A percentile compares a stretch with the other conserved stretches of the same genome.
phyloP scores from a whole-genome alignment of 2,888 invertebrate genomes.

The Torymus texanus region DNA sequence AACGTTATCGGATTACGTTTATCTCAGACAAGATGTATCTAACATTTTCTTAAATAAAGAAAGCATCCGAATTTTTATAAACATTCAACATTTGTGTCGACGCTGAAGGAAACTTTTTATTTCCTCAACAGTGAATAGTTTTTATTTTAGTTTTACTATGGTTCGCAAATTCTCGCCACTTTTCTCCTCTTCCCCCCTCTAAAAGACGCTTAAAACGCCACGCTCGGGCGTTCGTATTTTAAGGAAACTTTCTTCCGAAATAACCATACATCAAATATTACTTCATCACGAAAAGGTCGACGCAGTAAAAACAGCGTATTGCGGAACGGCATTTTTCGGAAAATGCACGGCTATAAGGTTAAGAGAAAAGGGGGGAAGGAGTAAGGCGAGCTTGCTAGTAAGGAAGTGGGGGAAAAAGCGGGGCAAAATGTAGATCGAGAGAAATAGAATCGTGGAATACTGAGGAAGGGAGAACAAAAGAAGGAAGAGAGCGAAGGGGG shows the following conservation, averaged over 20 bases:
- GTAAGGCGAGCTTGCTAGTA: too few species aligned
- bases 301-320: constrained; percentile 15
- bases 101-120: too few species aligned
- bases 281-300: constrained; percentile 17
- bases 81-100: too few species aligned
- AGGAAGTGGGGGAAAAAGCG: not conserved
- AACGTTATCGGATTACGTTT: not conserved
- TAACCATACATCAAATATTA: constrained; percentile 12
- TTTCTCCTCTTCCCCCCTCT: too few species aligned
- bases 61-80: too few species aligned
- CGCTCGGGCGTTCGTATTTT: not conserved
- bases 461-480: not conserved
- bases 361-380: not conserved
- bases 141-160: too few species aligned
- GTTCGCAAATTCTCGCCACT: too few species aligned
- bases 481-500: not conserved
- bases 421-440: constrained; percentile 14
- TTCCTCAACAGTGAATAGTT: too few species aligned
- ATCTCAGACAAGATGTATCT: not conserved
- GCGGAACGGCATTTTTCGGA: not conserved
- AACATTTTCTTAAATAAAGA: too few species aligned
- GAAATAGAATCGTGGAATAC: constrained; percentile 7
- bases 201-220: too few species aligned
- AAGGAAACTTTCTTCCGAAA: constrained; percentile 3
- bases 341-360: constrained; percentile 6